Conservation (phyloP, 2,113 vertebrate species). For the Nymphicus hollandicus region DNA sequence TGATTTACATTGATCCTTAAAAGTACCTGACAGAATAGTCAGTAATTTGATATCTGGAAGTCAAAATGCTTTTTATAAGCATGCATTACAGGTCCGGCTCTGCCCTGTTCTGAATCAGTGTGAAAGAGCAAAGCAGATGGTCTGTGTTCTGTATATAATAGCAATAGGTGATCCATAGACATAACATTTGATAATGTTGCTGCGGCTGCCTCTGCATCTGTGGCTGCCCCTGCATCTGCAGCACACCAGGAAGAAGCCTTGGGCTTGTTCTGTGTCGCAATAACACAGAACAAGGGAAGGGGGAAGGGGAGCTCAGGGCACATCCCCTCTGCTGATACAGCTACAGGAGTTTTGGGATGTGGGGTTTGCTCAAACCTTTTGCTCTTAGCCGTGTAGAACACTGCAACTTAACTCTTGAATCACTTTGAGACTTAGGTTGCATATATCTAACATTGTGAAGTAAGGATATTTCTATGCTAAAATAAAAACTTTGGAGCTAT, state of each 20-base stretch:
- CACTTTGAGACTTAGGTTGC: not conserved
- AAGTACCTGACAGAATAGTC: not conserved
- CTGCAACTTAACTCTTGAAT: not conserved
- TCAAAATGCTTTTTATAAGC: not conserved
- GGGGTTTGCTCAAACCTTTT: not conserved
- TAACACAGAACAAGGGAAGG: not conserved
- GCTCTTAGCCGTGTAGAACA: not conserved
- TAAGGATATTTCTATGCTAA: not conserved
- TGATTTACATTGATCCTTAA: not conserved
- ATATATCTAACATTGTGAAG: not conserved
- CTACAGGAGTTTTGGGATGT: not conserved
- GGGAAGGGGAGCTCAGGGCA: not conserved
- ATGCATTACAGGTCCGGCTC: rapidly evolving
- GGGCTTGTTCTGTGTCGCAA: rapidly evolving
- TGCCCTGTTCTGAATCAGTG: not conserved
- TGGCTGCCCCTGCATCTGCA: not conserved
- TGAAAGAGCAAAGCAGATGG: not conserved
- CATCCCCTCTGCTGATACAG: not conserved
- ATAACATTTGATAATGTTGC: not conserved
- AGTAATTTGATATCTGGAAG: not conserved
- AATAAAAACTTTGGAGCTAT: not conserved
- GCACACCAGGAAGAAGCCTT: not conserved
- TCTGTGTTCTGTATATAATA: not conserved
- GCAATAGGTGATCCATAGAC: not conserved
- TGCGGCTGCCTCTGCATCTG: too few species aligned